A percentile compares a stretch with the other conserved stretches of the same genome.
Evolutionary conservation across 2,113 vertebrate genomes (phyloP).

Genomic region (Agelaius phoeniceus): DNA sequence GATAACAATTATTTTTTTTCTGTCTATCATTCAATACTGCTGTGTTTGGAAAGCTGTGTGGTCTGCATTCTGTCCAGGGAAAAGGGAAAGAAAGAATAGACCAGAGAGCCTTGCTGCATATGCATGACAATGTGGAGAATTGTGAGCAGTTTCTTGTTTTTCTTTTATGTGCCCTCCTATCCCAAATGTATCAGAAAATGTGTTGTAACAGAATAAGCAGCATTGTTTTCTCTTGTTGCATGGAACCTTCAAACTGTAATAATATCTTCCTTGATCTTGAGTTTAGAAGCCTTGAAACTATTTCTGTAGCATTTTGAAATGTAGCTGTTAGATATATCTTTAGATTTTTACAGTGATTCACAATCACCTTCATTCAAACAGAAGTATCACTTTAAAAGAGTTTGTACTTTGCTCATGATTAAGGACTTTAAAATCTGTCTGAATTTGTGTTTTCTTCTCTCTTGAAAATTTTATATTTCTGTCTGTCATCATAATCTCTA

Average conservation of each 20-base stretch:
- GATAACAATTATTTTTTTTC: background rate
- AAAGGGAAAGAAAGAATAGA: background rate
- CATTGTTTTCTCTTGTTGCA: background rate
- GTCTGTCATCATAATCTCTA: background rate
- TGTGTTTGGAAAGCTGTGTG: constrained; percentile 9
- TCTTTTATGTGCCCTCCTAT: background rate
- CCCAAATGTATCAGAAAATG: background rate
- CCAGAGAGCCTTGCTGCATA: background rate
- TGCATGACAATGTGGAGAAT: background rate
- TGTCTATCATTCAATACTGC: background rate
- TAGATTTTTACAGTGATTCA: background rate
- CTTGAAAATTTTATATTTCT: background rate
- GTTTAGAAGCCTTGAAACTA: background rate
- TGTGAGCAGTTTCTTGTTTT: background rate
- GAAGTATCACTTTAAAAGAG: background rate
- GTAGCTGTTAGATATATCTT: background rate
- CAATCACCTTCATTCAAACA: background rate
- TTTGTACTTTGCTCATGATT: background rate
- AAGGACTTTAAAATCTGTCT: background rate
- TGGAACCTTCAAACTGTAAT: background rate
- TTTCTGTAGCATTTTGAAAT: background rate
- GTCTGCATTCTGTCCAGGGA: constrained; percentile 3
- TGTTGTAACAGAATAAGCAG: background rate
- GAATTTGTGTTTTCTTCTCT: background rate
- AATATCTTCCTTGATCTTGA: background rate